Evolutionary conservation across 2,888 invertebrate genomes (phyloP).

Genomic region (Pelosia muscerda): DNA sequence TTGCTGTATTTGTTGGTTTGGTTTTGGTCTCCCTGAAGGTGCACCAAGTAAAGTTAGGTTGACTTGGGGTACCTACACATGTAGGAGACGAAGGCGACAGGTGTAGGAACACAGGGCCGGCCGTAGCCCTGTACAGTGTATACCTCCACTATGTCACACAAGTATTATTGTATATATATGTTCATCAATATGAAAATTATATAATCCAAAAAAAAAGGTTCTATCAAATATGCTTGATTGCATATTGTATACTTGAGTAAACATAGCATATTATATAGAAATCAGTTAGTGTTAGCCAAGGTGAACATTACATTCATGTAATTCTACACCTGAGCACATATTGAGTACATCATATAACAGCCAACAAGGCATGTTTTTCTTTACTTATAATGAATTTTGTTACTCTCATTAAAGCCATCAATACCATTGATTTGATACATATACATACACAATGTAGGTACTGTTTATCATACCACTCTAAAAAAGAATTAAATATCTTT

Average conservation of each 20-base stretch:
- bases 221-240: slow-evolving; percentile 2
- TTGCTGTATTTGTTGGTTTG: too few relatives aligned
- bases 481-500: too few relatives aligned
- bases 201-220: not conserved
- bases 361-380: slow-evolving; percentile 30
- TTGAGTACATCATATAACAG: slow-evolving; percentile 28
- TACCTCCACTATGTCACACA: not conserved
- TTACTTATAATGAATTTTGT: slow-evolving; percentile 28
- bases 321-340: slow-evolving; percentile 58
- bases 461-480: too few relatives aligned
- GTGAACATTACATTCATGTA: slow-evolving; percentile 42
- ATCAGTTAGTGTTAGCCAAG: slow-evolving; percentile 43
- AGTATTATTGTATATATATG: not conserved
- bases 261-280: slow-evolving; percentile 25
- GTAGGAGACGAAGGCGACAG: too few relatives aligned
- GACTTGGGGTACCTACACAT: too few relatives aligned
- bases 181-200: not conserved
- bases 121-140: too few relatives aligned
- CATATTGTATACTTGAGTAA: slow-evolving; percentile 26
- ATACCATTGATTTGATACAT: not conserved
- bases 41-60: too few relatives aligned
- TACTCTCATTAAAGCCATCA: not conserved
- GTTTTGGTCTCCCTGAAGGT: too few relatives aligned
- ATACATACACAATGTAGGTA: too few relatives aligned
- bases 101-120: too few relatives aligned